Evolutionary conservation across 1,140 invertebrate genomes (phyloP).

Genomic region (Scaptomyza pallida): DNA sequence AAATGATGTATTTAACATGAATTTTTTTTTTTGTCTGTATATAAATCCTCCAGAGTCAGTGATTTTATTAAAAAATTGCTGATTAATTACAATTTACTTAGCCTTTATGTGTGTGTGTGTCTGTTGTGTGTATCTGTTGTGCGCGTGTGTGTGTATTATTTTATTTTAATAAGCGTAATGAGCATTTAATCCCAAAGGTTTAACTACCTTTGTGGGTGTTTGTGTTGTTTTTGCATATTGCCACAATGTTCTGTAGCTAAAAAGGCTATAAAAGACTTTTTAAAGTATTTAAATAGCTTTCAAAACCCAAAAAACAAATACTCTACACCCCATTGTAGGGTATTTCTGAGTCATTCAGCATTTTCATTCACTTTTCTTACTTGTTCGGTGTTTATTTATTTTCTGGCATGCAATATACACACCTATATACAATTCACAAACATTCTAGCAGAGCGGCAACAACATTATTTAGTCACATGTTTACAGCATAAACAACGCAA

Average conservation of each 20-base stretch:
- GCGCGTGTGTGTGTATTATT: not conserved
- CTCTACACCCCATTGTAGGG: not conserved
- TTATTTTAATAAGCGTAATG: slow-evolving; percentile 37
- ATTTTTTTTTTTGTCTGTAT: not conserved
- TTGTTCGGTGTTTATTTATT: slow-evolving; percentile 44
- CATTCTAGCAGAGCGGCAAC: not conserved
- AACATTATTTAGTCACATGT: slow-evolving; percentile 34
- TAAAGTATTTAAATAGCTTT: too few relatives aligned
- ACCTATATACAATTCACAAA: slow-evolving; percentile 40
- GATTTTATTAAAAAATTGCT: not conserved
- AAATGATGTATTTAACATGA: slow-evolving; percentile 11
- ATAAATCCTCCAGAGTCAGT: not conserved
- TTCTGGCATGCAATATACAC: slow-evolving; percentile 31
- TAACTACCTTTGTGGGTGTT: slow-evolving; percentile 1
- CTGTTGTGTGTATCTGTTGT: not conserved
- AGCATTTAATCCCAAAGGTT: slow-evolving; percentile 13
- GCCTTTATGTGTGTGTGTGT: slow-evolving; percentile 5
- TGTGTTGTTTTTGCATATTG: slow-evolving; percentile 4
- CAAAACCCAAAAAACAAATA: too few relatives aligned
- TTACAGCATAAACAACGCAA: slow-evolving; percentile 24
- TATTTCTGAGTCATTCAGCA: not conserved
- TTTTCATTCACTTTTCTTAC: not conserved
- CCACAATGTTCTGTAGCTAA: not conserved
- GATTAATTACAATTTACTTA: slow-evolving; percentile 40
- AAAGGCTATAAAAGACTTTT: not conserved